Base-by-base conservation (phyloP, 2,888 invertebrate species). In the Athalia circularis region DNA sequence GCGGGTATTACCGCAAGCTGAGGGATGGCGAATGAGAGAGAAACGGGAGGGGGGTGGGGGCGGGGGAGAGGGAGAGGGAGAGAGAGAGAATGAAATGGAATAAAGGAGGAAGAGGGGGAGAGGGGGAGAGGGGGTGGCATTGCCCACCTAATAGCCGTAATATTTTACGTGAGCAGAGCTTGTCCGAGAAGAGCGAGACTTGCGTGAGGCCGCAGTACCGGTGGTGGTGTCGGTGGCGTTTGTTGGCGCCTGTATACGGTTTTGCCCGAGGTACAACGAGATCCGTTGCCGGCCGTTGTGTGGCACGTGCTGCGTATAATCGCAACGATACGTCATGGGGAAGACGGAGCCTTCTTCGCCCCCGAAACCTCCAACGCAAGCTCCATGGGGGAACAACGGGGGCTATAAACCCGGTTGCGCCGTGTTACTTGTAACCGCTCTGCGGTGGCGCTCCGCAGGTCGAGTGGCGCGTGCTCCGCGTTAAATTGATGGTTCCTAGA, bases 251-350 rank as follows among this genome's bases (percentile, higher is more conserved):
- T 52, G 68, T 52, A 50, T 68, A n/a, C 52, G 68, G 68, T 62
- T 62, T 29, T 43, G 11, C 15, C 68, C 5, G n/a, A 54, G 9
- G 11, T n/a, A 29, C 68, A 54, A 15, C 68, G 52, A 68, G 43
- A 68, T 68, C 9, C 68, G 68, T n/a, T 8, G 29, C 3, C 29
- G 64, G 3, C 65, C 72, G 68, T 52, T 45, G 72, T 62, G 48
- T 29, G 75, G 75, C 75, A 75, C 75, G 75, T 64, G 75, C 75
- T 75, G 75, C 75, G 75, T 75, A 75, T 75, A 75, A 75, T 75
- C 61, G 29, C 62, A 29, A 52, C 75, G 48, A 75, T 75, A 61
- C 75, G 75, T 75, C 75, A 75, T 62, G 62, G 13, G 13, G 62
- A 61, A 59, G 68, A 52, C 57, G 59, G 75, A 62, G 59, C 43